A percentile compares a stretch with the other conserved stretches of the same genome.
Evolutionary conservation across 2,797 vertebrate genomes (phyloP).

Genomic region (Tragopan temminckii): DNA sequence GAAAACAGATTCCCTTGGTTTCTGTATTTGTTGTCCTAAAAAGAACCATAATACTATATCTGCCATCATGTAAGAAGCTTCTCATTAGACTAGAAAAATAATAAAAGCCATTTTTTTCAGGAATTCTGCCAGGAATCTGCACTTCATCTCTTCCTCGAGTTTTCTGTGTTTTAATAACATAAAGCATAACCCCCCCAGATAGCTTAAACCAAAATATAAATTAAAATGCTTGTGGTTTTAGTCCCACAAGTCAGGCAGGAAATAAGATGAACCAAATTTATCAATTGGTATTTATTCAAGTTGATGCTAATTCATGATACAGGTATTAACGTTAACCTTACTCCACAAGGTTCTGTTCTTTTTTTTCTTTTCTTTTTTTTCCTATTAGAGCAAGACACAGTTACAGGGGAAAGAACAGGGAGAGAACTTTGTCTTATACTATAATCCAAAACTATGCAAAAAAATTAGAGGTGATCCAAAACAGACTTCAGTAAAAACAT

Average conservation of each 20-base stretch:
- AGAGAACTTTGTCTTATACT: not conserved
- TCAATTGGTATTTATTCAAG: not conserved
- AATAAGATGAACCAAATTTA: not conserved
- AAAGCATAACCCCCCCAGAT: not conserved
- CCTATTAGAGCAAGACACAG: not conserved
- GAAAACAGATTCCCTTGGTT: not conserved
- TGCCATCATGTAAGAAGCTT: not conserved
- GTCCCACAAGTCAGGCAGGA: not conserved
- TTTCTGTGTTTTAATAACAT: not conserved
- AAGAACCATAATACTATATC: not conserved
- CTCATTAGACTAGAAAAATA: not conserved
- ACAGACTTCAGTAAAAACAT: not conserved
- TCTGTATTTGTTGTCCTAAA: not conserved
- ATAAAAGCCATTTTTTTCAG: not conserved
- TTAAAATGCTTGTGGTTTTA: not conserved
- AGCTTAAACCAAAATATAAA: not conserved
- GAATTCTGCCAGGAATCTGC: not conserved
- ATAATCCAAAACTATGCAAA: not conserved
- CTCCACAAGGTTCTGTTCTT: not conserved
- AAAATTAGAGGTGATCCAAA: not conserved
- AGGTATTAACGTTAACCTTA: not conserved
- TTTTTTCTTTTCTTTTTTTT: not conserved
- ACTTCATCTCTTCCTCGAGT: not conserved
- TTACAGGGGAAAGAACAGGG: rapidly evolving
- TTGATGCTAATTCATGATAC: not conserved